These are phyloP conservation scores for Nasua narica DNA, from an alignment of 2,797 vertebrate species.

Conservation along the genomic window DNA sequence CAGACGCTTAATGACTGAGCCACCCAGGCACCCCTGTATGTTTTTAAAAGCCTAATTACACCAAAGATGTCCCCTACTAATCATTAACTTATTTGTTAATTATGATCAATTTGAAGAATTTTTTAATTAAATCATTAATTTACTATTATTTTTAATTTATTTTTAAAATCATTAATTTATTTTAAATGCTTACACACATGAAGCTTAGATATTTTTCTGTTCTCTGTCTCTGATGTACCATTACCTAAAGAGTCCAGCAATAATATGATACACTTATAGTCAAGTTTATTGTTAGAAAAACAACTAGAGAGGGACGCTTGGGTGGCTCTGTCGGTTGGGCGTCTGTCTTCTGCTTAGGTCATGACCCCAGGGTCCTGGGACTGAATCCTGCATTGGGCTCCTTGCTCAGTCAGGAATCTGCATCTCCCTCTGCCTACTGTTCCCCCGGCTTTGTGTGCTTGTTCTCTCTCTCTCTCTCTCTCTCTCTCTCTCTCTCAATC, in stretches of 20 bases:
- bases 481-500: no score
- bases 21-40: not conserved
- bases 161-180: no score
- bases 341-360: no score
- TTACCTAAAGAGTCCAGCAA: not conserved
- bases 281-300: slow-evolving; percentile 30
- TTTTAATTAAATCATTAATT: not conserved
- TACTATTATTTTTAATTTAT: no score
- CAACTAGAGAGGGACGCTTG: not conserved
- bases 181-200: not conserved
- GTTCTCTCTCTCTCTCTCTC: no score
- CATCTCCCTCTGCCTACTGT: no score
- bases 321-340: no score
- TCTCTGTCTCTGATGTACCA: not conserved
- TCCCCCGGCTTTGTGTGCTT: no score
- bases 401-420: no score
- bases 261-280: not conserved
- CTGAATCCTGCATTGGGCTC: no score
- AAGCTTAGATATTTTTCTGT: not conserved
- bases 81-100: not conserved
- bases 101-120: not conserved
- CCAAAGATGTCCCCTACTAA: not conserved
- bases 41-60: not conserved
- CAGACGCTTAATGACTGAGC: no score
- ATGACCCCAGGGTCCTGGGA: no score